Percentiles rank a stretch among this genome's conserved stretches.
Evolutionary conservation across 2,113 vertebrate genomes (phyloP).

Genomic region (Caloenas nicobarica): DNA sequence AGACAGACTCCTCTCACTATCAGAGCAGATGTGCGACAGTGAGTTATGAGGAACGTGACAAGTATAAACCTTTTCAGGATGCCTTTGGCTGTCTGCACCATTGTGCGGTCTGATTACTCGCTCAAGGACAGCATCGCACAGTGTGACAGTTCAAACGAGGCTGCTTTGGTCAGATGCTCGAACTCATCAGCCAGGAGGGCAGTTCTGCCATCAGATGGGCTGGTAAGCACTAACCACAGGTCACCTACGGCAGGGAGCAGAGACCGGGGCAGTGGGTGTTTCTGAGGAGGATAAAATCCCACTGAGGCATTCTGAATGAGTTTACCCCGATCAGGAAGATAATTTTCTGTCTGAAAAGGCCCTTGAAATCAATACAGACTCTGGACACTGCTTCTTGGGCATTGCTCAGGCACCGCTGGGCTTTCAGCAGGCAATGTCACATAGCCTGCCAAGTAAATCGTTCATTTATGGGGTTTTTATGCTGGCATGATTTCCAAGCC

Average conservation of each 20-base stretch:
- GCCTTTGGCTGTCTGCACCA: background rate
- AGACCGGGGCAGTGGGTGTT: background rate
- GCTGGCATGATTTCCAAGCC: slow-evolving; percentile 20
- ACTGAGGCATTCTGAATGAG: background rate
- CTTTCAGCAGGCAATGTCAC: background rate
- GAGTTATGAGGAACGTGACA: background rate
- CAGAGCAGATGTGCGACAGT: background rate
- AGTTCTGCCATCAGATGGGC: background rate
- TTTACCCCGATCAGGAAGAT: background rate
- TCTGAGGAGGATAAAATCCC: background rate
- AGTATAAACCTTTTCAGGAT: background rate
- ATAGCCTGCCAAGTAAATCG: background rate
- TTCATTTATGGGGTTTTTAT: background rate
- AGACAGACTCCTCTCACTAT: background rate
- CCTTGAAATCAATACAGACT: background rate
- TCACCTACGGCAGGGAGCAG: background rate
- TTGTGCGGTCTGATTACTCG: background rate
- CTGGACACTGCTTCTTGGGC: background rate
- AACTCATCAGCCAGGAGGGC: background rate
- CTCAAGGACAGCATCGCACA: background rate
- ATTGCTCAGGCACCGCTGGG: background rate
- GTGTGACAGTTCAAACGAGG: background rate
- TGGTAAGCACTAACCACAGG: background rate
- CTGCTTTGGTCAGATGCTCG: background rate
- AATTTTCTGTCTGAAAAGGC: slow-evolving; percentile 6